These are phyloP conservation scores for Halyomorpha halys DNA, from an alignment of 1,140 invertebrate species.

Conservation along the genomic window DNA sequence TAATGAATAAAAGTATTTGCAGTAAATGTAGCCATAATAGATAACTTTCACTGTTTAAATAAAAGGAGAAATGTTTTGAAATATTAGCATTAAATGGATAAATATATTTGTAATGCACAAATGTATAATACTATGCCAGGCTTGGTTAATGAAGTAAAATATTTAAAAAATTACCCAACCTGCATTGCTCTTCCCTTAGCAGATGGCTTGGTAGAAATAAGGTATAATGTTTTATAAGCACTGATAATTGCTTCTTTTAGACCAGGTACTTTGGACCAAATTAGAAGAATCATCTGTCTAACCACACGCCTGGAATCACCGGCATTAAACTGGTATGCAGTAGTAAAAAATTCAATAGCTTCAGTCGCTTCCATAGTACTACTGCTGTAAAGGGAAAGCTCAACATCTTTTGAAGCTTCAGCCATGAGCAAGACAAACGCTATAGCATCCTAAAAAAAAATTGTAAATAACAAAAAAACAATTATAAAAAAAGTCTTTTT, in stretches of 20 bases:
- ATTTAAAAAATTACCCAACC: constrained; percentile 10
- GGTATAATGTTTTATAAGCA: constrained; percentile 54
- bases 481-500: too few species aligned
- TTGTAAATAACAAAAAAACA: background rate
- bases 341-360: constrained; percentile 73
- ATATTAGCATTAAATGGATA: too few species aligned
- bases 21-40: too few species aligned
- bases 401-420: constrained; percentile 24
- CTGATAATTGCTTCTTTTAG: constrained; percentile 49
- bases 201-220: constrained; percentile 33
- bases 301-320: constrained; percentile 58
- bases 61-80: too few species aligned
- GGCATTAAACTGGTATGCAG: constrained; percentile 66
- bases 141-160: background rate
- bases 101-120: too few species aligned
- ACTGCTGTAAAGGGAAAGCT: constrained; percentile 27
- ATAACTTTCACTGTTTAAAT: too few species aligned
- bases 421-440: constrained; percentile 28
- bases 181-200: constrained; percentile 25
- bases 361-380: constrained; percentile 63
- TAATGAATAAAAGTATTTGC: too few species aligned
- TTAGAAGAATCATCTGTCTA: constrained; percentile 61
- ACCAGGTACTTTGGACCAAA: constrained; percentile 56
- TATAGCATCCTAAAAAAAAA: constrained; percentile 26
- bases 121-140: too few species aligned